Conservation (phyloP, 2,797 vertebrate genomes). For the Channa striata region DNA sequence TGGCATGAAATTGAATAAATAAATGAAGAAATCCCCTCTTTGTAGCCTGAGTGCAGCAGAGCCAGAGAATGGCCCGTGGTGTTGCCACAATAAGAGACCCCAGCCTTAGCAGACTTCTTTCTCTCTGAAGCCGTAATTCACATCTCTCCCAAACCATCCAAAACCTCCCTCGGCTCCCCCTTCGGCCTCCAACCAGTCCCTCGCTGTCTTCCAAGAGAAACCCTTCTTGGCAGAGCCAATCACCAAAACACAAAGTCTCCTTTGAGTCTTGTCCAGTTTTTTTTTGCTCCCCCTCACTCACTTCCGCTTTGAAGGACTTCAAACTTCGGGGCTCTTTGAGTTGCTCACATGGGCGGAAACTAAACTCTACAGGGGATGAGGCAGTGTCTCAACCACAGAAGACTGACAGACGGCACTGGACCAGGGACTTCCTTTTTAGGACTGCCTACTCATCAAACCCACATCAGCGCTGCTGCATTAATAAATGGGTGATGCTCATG, state of each 20-base stretch:
- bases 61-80: conserved; percentile 87
- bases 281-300: conserved; percentile 64
- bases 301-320: conserved; percentile 91
- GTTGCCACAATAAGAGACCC: conserved; percentile 74
- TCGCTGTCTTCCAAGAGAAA: conserved; percentile 76
- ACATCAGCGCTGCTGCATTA: conserved; percentile 14
- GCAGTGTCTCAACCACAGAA: conserved; percentile 43
- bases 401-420: conserved; percentile 38
- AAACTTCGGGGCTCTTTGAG: conserved; percentile 90
- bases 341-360: conserved; percentile 82
- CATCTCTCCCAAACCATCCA: conserved; percentile 71
- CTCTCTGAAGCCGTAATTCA: conserved; percentile 87
- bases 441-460: conserved; percentile 36
- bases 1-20: conserved; percentile 90
- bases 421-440: conserved; percentile 45
- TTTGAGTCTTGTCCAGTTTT: conserved; percentile 88
- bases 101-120: conserved; percentile 71
- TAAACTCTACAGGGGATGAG: conserved; percentile 51
- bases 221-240: conserved; percentile 71
- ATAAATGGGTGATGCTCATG: conserved; percentile 12
- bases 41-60: conserved; percentile 85
- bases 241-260: conserved; percentile 89
- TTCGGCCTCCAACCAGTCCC: conserved; percentile 58
- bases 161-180: conserved; percentile 56
- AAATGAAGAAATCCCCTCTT: conserved; percentile 87